These are phyloP conservation scores for Dryas iulia DNA, from an alignment of 1,140 invertebrate species.

Conservation along the genomic window DNA sequence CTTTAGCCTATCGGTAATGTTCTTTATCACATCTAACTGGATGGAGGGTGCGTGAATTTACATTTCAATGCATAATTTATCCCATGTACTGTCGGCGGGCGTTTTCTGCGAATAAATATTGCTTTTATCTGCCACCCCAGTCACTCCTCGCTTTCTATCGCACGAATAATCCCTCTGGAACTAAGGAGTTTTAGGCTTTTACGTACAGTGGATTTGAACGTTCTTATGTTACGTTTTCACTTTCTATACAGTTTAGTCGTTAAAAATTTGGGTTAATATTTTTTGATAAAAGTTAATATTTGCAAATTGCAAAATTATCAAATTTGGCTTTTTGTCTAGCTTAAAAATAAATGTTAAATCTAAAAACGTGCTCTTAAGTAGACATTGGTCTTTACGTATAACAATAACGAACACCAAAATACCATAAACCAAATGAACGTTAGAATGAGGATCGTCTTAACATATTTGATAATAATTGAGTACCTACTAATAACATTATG, in stretches of 20 bases:
- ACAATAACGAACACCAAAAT: too few species aligned
- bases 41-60: conserved; percentile 52
- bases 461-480: too few species aligned
- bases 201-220: conserved; percentile 16
- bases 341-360: too few species aligned
- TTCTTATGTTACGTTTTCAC: neutral
- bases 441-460: too few species aligned
- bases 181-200: conserved; percentile 37
- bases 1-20: conserved; percentile 16
- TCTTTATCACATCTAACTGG: conserved; percentile 23
- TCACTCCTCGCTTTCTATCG: conserved; percentile 67
- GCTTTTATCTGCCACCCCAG: conserved; percentile 66
- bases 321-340: too few species aligned
- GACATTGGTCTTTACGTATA: too few species aligned
- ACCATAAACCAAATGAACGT: too few species aligned
- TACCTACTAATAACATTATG: too few species aligned
- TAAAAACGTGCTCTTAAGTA: too few species aligned
- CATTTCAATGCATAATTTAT: conserved; percentile 78
- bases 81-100: conserved; percentile 31
- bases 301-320: too few species aligned
- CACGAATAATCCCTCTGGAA: conserved; percentile 70
- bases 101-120: conserved; percentile 58
- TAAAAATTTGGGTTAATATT: too few species aligned
- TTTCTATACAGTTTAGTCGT: neutral
- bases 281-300: too few species aligned